A percentile compares a stretch with the other conserved stretches of the same genome.
Conservation (phyloP, 2,888 invertebrate species). For the Prenolepis imparis region DNA sequence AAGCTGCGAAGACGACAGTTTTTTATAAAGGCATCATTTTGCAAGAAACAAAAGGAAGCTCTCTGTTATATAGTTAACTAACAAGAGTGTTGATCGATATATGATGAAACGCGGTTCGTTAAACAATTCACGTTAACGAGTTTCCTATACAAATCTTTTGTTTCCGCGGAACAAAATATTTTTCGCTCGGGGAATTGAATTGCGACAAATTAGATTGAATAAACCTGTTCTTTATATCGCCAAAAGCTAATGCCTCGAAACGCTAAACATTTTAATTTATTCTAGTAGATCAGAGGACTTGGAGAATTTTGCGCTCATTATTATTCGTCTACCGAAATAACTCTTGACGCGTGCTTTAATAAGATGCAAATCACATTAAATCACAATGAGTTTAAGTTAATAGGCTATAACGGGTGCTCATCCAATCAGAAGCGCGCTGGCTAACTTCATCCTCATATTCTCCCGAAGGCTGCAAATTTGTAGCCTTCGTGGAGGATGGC, state of each 20-base stretch:
- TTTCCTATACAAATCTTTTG: conserved; percentile 5
- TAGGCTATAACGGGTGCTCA: conserved; percentile 12
- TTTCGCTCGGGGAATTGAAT: background rate
- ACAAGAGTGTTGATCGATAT: conserved; percentile 30
- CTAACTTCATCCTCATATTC: conserved; percentile 19
- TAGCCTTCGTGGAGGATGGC: conserved; percentile 45
- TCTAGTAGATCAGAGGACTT: background rate
- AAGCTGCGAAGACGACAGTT: background rate
- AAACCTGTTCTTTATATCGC: background rate
- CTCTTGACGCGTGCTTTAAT: background rate
- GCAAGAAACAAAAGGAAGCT: background rate
- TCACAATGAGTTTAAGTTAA: conserved; percentile 21
- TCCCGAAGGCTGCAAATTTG: conserved; percentile 60
- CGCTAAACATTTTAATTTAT: background rate
- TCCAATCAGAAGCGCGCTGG: conserved; percentile 29
- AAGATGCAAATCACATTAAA: conserved; percentile 26
- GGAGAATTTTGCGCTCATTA: background rate
- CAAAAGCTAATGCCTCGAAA: background rate
- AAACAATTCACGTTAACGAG: conserved; percentile 31
- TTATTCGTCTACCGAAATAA: background rate
- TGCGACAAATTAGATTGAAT: conserved; percentile 6
- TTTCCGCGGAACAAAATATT: conserved; percentile 15
- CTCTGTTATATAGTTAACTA: background rate
- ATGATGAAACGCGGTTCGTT: conserved; percentile 22
- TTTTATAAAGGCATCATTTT: background rate